phyloP scores from a whole-genome alignment of 2,797 vertebrate genomes.

The Diceros bicornis region DNA sequence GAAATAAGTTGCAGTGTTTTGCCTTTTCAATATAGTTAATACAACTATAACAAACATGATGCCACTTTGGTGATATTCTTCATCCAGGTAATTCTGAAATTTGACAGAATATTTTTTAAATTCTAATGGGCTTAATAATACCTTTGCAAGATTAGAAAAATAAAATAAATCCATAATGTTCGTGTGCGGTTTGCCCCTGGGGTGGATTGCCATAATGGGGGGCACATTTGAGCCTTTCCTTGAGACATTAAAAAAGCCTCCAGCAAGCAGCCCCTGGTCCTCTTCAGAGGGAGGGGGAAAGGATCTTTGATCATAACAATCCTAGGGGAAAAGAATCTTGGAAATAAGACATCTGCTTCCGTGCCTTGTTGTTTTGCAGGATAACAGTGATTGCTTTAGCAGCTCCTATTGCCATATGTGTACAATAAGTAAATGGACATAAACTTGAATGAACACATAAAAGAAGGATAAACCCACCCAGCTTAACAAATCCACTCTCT shows the following conservation, averaged over 20 bases:
- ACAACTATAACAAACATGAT: slow-evolving; percentile 58
- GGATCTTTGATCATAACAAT: slow-evolving; percentile 79
- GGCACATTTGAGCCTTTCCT: slow-evolving; percentile 13
- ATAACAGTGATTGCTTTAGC: slow-evolving; percentile 80
- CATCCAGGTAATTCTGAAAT: slow-evolving; percentile 67
- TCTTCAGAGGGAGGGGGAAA: not conserved
- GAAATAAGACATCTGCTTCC: slow-evolving; percentile 76
- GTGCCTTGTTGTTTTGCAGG: slow-evolving; percentile 74
- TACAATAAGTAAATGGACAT: slow-evolving; percentile 87
- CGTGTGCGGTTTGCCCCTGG: not conserved
- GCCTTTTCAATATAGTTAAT: slow-evolving; percentile 73
- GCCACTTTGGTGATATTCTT: slow-evolving; percentile 71
- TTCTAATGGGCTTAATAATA: slow-evolving; percentile 65
- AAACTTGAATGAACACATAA: slow-evolving; percentile 86
- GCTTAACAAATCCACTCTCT: slow-evolving; percentile 86
- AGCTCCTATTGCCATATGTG: slow-evolving; percentile 82
- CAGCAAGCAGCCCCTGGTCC: not conserved
- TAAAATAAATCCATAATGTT: not conserved
- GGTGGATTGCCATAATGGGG: not conserved
- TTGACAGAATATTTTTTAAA: slow-evolving; percentile 68
- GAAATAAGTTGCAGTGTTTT: slow-evolving; percentile 67
- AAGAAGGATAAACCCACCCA: slow-evolving; percentile 85
- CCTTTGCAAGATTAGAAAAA: not conserved
- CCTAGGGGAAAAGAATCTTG: slow-evolving; percentile 55
- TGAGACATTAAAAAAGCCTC: slow-evolving; percentile 60